Evolutionary conservation across 2,888 invertebrate species (phyloP).

Genomic region (Lasioglossum calceatum): DNA sequence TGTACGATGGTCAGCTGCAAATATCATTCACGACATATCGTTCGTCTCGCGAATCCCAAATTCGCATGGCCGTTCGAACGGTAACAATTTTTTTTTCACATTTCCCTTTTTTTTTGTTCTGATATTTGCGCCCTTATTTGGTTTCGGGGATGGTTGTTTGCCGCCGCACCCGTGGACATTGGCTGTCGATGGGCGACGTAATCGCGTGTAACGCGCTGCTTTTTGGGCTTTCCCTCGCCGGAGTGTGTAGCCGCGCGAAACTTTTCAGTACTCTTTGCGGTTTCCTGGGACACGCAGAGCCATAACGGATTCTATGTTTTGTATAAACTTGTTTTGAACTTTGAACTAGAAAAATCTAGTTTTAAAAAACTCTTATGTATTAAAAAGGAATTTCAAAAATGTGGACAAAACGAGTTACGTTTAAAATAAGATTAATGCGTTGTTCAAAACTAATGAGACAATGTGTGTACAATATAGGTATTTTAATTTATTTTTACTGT

Average conservation of each 20-base stretch:
- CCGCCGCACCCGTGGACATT: neutral
- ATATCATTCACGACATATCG: constrained; percentile 45
- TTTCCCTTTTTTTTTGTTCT: neutral
- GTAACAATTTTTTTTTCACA: neutral
- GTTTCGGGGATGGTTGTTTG: neutral
- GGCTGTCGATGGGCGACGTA: neutral
- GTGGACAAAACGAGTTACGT: no score
- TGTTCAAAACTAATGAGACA: no score
- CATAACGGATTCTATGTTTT: neutral
- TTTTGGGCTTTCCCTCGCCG: neutral
- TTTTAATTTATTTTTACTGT: no score
- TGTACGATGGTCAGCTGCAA: constrained; percentile 44
- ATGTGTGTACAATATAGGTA: no score
- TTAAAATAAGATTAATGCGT: no score
- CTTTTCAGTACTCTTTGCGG: constrained; percentile 1
- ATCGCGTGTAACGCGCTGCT: neutral
- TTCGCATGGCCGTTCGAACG: neutral
- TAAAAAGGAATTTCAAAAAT: no score
- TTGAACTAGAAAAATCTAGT: no score
- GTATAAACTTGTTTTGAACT: neutral
- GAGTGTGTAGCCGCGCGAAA: neutral
- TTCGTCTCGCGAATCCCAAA: constrained; percentile 11
- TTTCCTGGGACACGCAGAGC: neutral
- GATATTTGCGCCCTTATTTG: neutral
- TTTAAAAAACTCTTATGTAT: no score